Base-by-base conservation (phyloP, 2,797 vertebrate species). In the Cheirogaleus major region DNA sequence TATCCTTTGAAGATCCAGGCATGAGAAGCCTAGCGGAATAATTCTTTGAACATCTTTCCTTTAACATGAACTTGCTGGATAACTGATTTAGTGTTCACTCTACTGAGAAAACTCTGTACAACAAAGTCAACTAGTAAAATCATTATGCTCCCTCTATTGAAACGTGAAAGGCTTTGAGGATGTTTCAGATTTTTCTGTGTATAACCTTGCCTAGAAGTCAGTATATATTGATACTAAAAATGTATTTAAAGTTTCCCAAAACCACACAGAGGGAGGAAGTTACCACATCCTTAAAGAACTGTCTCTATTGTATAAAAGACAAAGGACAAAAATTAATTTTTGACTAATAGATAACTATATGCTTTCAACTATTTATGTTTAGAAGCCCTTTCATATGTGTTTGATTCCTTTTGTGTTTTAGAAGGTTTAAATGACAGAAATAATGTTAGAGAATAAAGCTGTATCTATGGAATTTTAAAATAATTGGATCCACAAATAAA, bases 11-110 rank as follows among this genome's bases (percentile, higher is more conserved):
- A 96, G 48, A 96, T 72, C 67, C 80, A 87, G 96, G 96, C 30
- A 89, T 94, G 43, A 92, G 97, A 96, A 97, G 89, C n/a, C 55
- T 45, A 93, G 95, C 41, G 94, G 83, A 97, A 97, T 95, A 83
- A 97, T 93, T 98, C 59, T 98, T 97, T 97, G 81, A 97, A 97
- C 43, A 95, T 96, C 94, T 97, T 87, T 82, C 48, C 85, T 96
- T 89, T 96, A 96, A 97, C 72, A 97, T 59, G 83, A 96, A 69
- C 57, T 95, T 72, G n/a, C 48, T 93, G 50, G 97, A 67, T 59
- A 94, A 67, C 83, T 96, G 86, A 92, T 18, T 93, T 92, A 85
- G 38, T 93, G 63, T 43, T 96, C 91, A 18, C 32, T 96, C 73
- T 38, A 2, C 80, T 84, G 91, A 96, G 83, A 98, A 98, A 98